Conservation (phyloP, 2,797 vertebrate genomes). For the Australoheros facetus region DNA sequence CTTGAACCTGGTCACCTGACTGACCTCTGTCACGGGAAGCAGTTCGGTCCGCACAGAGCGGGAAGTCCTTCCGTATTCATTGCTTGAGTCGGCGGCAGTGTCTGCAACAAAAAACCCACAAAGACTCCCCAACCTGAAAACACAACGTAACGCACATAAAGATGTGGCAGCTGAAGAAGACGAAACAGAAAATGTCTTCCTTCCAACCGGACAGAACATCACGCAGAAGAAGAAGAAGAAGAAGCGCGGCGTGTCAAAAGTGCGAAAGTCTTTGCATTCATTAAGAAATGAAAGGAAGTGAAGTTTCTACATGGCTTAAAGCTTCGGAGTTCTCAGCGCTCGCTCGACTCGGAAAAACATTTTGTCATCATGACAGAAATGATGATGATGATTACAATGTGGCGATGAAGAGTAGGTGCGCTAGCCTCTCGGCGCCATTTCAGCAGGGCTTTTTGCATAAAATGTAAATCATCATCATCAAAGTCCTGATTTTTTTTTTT, state of each 20-base stretch:
- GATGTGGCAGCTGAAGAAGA: constrained; percentile 25
- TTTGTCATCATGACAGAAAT: constrained; percentile 46
- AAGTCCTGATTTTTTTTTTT: constrained; percentile 78
- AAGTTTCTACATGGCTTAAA: constrained; percentile 79
- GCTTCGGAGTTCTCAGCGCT: constrained; percentile 70
- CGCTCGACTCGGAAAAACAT: constrained; percentile 77
- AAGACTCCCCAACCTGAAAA: background rate
- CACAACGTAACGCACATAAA: background rate
- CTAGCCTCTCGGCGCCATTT: constrained; percentile 78
- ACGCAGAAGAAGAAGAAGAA: constrained; percentile 42
- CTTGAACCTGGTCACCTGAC: background rate
- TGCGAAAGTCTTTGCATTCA: constrained; percentile 67
- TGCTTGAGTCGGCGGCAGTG: constrained; percentile 22
- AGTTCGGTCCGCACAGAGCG: background rate
- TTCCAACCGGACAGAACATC: constrained; percentile 53
- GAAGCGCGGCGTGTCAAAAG: constrained; percentile 68
- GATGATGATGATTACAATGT: constrained; percentile 59
- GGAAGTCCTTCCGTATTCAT: background rate
- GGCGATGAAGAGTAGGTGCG: constrained; percentile 76
- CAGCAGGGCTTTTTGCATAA: constrained; percentile 89
- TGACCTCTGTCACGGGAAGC: background rate
- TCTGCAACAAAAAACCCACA: constrained; percentile 8
- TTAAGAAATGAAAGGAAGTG: constrained; percentile 61
- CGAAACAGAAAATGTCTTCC: constrained; percentile 4
- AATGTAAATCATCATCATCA: constrained; percentile 85